Evolutionary conservation across 2,888 invertebrate species (phyloP).

Genomic region (Heteromyza rotundicornis): DNA sequence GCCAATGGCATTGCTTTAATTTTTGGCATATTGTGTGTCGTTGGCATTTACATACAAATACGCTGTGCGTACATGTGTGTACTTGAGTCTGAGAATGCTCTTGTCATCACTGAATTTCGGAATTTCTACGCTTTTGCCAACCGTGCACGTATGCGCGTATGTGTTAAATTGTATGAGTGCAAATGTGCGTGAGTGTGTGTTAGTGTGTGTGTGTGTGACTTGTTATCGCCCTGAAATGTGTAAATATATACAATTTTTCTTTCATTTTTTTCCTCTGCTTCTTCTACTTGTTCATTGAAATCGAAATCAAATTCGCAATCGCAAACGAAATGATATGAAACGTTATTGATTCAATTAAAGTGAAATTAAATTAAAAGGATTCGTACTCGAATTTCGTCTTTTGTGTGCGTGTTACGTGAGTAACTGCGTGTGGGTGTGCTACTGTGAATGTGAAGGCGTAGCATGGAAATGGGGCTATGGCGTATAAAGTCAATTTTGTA

Average conservation of each 20-base stretch:
- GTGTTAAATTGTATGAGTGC: constrained; percentile 10
- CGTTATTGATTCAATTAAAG: constrained; percentile 51
- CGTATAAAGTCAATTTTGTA: background rate
- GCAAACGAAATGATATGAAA: constrained; percentile 51
- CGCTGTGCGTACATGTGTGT: background rate
- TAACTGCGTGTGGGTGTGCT: constrained; percentile 11
- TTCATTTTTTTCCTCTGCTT: too few relatives aligned
- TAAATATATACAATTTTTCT: background rate
- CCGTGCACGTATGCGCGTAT: constrained; percentile 11
- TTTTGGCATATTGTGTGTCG: background rate
- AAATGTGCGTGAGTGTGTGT: constrained; percentile 25
- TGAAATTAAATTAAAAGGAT: constrained; percentile 53
- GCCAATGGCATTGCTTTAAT: background rate
- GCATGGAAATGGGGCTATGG: background rate
- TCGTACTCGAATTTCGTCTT: constrained; percentile 10
- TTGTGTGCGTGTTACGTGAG: constrained; percentile 1
- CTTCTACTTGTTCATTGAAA: background rate
- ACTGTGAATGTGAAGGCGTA: background rate
- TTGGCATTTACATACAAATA: too few relatives aligned
- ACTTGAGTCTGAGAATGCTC: background rate
- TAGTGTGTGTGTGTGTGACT: background rate
- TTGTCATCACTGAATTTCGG: background rate
- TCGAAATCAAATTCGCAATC: constrained; percentile 49
- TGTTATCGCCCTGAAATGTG: background rate
- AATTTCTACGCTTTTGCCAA: constrained; percentile 2